Base-by-base conservation (phyloP, 2,888 invertebrate species). In the Euphydryas editha region DNA sequence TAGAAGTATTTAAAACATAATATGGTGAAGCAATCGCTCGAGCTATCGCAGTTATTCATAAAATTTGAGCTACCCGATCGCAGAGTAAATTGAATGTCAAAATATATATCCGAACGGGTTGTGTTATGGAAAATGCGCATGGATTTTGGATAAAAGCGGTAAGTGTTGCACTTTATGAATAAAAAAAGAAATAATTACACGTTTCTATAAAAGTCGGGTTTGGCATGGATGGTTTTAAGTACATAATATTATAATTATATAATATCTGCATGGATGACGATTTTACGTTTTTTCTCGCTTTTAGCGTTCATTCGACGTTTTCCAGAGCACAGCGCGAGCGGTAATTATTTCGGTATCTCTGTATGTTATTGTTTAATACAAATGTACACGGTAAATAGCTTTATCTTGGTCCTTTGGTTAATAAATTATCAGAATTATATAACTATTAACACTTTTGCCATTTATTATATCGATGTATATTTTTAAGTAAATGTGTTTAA, bases 101-200 rank as follows among this genome's bases (percentile, higher is more conserved):
- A 82, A 85, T 62, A 62, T 69, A 82, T 88, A 87, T 87, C 85
- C 87, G 85, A 79, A 74, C 83, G 83, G 87, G 82, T 79, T 87
- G 90, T 92, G 89, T 87, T 85, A 80, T 87, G 92, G 92, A 89
- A 90, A 89, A 86, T 86, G 76, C 80, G 90, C 89, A 89, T 90
- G 90, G 75, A 72, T 77, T 76, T 77, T 78, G 78, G 70, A 67
- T 76, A 73, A 75, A 66, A 59, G 13, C 76, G 88, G 88, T 88
- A 86, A 89, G 88, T 90, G 78, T 82, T 77, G 80, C 80, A 83
- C 79, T 80, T 68, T 72, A 73, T 78, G 73, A 70, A 72, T 71
- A 72, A 77, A 72, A 69, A 70, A 69, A 68, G 75, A 67, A 65
- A 55, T 71, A 54, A 44, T 44, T 44, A 72, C 65, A 68, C 72